These are phyloP conservation scores for Entomyzon cyanotis DNA, from an alignment of 2,113 vertebrate species.

Conservation along the genomic window DNA sequence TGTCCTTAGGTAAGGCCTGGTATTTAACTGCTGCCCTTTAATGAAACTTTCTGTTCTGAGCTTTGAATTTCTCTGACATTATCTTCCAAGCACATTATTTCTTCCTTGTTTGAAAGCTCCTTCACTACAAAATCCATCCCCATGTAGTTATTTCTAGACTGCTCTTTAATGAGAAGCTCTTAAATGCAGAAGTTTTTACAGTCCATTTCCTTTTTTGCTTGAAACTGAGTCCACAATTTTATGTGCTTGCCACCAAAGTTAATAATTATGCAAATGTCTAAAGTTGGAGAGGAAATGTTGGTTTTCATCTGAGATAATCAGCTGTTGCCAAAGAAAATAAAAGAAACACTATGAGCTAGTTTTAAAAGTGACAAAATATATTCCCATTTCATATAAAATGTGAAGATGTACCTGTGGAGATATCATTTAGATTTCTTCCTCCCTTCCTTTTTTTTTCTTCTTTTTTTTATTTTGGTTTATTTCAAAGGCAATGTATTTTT, in stretches of 20 bases:
- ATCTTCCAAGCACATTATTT: neutral
- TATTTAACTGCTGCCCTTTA: neutral
- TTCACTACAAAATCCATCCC: neutral
- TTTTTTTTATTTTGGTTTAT: neutral
- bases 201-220: conserved; percentile 5
- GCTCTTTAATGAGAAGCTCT: neutral
- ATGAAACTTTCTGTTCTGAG: neutral
- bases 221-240: neutral
- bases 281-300: neutral
- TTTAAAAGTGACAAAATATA: neutral
- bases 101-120: neutral
- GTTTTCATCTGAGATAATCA: neutral
- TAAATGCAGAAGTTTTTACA: neutral
- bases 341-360: neutral
- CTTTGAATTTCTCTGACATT: neutral
- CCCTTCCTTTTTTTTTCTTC: neutral
- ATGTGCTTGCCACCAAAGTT: neutral
- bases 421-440: neutral
- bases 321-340: neutral
- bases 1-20: neutral
- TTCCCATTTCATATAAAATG: neutral
- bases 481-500: neutral
- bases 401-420: neutral
- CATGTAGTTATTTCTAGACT: neutral
- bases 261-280: neutral